Evolutionary conservation across 2,888 invertebrate genomes (phyloP).

Genomic region (Camptogramma bilineatum): DNA sequence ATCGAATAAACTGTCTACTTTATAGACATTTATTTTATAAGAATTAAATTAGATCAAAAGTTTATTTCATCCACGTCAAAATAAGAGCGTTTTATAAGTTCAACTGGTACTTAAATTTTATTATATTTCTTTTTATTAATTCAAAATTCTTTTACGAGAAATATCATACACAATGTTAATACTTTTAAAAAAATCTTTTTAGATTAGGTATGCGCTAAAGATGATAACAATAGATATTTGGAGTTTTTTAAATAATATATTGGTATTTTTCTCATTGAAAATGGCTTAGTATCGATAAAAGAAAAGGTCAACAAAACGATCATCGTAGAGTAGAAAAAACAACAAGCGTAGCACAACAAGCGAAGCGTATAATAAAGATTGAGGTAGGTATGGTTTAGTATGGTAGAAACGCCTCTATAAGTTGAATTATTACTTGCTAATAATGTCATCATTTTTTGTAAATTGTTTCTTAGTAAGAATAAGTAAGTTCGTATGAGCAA

Average conservation of each 20-base stretch:
- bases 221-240: slow-evolving; percentile 15
- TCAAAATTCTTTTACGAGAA: slow-evolving; percentile 26
- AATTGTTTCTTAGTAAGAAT: too few species aligned
- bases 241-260: slow-evolving; percentile 1
- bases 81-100: slow-evolving; percentile 37
- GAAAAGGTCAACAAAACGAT: slow-evolving; percentile 23
- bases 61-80: slow-evolving; percentile 13
- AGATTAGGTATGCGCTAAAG: slow-evolving; percentile 7
- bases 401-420: too few species aligned
- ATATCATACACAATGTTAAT: slow-evolving; percentile 52
- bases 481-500: too few species aligned
- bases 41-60: slow-evolving; percentile 14
- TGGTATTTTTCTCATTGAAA: background rate
- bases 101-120: slow-evolving; percentile 48
- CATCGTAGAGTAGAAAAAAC: slow-evolving; percentile 16
- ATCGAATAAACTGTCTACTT: slow-evolving; percentile 19
- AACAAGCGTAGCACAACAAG: background rate
- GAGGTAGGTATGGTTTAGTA: too few species aligned
- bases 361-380: too few species aligned
- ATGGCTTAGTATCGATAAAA: background rate
- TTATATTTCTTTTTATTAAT: slow-evolving; percentile 42
- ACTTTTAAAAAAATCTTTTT: slow-evolving; percentile 10
- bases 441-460: too few species aligned
- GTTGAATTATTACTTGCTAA: too few species aligned
- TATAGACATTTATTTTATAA: slow-evolving; percentile 11